These are phyloP conservation scores for Muscidifurax raptorellus DNA, from an alignment of 1,140 invertebrate species.

Conservation along the genomic window DNA sequence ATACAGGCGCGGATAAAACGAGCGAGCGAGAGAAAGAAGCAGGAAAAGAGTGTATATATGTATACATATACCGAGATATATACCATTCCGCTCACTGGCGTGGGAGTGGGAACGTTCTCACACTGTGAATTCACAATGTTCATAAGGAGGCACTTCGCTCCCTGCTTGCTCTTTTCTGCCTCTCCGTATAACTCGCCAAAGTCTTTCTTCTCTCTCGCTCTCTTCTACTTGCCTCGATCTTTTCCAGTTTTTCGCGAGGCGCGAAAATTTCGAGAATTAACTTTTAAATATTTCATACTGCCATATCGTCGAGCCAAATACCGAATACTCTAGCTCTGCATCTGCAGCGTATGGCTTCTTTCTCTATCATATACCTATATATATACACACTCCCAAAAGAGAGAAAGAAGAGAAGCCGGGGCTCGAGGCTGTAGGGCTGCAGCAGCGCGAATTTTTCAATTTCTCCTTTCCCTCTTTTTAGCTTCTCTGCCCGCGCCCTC, in stretches of 20 bases:
- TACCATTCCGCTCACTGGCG: conserved; percentile 60
- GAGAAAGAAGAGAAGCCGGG: no score
- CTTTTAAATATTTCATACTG: no score
- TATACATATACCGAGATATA: no score
- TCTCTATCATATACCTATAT: no score
- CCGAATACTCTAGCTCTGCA: no score
- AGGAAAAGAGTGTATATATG: conserved; percentile 62
- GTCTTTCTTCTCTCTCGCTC: neutral
- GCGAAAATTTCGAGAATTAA: neutral
- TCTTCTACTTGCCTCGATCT: neutral
- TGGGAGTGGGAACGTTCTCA: conserved; percentile 75
- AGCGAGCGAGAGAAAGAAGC: conserved; percentile 36
- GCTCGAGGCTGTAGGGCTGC: neutral
- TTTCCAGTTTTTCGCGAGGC: conserved; percentile 21
- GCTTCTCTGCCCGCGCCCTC: no score
- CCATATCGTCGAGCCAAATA: no score
- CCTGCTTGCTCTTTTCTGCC: conserved; percentile 15
- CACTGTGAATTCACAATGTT: conserved; percentile 61
- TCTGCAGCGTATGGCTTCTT: no score
- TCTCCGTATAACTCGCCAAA: neutral
- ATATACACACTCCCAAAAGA: no score
- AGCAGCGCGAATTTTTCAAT: neutral
- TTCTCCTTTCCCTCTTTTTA: conserved; percentile 16
- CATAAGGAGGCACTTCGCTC: conserved; percentile 58
- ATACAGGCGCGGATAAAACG: neutral